phyloP scores from a whole-genome alignment of 2,113 vertebrate species.

The Oreotrochilus melanogaster region DNA sequence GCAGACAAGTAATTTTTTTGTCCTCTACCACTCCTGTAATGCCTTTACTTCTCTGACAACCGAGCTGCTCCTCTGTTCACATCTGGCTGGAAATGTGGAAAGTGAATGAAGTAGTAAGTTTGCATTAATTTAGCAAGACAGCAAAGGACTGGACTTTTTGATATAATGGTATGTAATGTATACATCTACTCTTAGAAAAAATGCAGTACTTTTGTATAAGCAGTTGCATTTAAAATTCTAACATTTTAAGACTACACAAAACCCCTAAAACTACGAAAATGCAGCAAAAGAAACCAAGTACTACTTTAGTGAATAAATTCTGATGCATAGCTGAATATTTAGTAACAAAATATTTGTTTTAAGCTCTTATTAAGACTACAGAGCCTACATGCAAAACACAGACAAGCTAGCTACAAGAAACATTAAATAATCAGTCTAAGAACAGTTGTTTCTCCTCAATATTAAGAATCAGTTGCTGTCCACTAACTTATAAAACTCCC shows the following conservation, averaged over 20 bases:
- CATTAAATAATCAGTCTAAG: not conserved
- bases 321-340: not conserved
- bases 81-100: not conserved
- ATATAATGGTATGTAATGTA: not conserved
- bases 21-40: not conserved
- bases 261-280: accelerated
- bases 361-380: not conserved
- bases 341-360: not conserved
- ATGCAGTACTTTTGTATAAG: accelerated
- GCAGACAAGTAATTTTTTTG: not conserved
- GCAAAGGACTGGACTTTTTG: not conserved
- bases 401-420: not conserved
- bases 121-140: not conserved
- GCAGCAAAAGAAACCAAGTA: not conserved
- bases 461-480: not conserved
- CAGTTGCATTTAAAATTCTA: not conserved
- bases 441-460: not conserved
- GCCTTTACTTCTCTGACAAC: not conserved
- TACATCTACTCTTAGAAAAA: not conserved
- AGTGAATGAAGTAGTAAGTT: not conserved
- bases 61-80: not conserved
- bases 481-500: not conserved
- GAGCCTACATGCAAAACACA: not conserved
- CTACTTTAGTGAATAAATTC: not conserved
- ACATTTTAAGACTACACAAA: not conserved